Conservation (phyloP, 2,113 vertebrate species). For the Thermophis baileyi region DNA sequence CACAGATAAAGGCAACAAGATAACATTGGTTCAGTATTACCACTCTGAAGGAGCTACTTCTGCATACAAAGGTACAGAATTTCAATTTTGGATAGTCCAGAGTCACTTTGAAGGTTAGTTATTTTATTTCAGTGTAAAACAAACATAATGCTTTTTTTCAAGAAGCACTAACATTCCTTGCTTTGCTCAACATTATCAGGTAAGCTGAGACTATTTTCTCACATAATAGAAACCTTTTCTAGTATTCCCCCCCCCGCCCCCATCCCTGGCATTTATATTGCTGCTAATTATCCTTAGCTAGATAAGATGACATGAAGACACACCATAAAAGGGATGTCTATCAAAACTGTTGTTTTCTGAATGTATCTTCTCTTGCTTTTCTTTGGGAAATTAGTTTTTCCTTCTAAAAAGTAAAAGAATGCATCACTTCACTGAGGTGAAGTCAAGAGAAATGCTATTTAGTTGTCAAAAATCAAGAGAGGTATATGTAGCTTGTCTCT, state of each 20-base stretch:
- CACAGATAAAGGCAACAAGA: not conserved
- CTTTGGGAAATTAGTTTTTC: constrained; percentile 56
- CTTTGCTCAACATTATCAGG: not conserved
- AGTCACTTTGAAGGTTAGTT: not conserved
- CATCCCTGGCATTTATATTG: constrained; percentile 55
- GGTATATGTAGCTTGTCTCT: constrained; percentile 38
- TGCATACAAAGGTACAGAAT: not conserved
- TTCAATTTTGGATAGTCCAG: not conserved
- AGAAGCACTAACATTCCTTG: not conserved
- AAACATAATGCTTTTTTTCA: not conserved
- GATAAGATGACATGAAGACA: constrained; percentile 62
- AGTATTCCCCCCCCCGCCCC: constrained; percentile 43
- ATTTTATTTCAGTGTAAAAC: not conserved
- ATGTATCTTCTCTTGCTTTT: constrained; percentile 59
- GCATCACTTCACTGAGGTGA: constrained; percentile 32
- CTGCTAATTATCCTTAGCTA: constrained; percentile 60
- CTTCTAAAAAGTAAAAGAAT: constrained; percentile 49
- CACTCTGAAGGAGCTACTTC: not conserved
- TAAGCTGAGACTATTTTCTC: constrained; percentile 39
- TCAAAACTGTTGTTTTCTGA: constrained; percentile 56
- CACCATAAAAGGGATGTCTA: constrained; percentile 54
- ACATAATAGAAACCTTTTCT: constrained; percentile 51
- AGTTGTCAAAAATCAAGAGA: constrained; percentile 53
- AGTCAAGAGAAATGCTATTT: constrained; percentile 25
- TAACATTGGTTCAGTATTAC: not conserved